Percentiles rank a stretch among this genome's conserved stretches.
Conservation (phyloP, 2,888 invertebrate species). For the Drosophila engyochracea region DNA sequence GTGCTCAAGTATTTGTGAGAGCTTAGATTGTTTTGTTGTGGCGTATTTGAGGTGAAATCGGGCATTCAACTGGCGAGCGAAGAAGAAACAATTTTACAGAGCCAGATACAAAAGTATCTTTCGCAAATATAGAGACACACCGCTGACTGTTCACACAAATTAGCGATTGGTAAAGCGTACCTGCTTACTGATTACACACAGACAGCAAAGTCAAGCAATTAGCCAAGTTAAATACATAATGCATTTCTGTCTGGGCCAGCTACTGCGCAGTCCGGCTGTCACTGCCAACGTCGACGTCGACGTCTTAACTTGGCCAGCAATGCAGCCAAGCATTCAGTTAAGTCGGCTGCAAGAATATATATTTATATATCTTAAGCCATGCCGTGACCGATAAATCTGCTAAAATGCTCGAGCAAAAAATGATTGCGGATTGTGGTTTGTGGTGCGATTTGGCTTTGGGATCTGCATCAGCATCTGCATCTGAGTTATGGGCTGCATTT, state of each 20-base stretch:
- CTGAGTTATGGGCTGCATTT: slow-evolving; percentile 42
- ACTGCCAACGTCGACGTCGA: slow-evolving; percentile 49
- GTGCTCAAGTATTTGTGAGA: slow-evolving; percentile 27
- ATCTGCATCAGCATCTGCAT: slow-evolving; percentile 11
- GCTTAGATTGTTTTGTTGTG: slow-evolving; percentile 22
- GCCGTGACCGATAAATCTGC: slow-evolving; percentile 73
- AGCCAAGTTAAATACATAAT: slow-evolving; percentile 72
- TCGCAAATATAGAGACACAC: slow-evolving; percentile 62
- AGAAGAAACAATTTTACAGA: slow-evolving; percentile 29
- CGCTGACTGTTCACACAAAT: slow-evolving; percentile 63
- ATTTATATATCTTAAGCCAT: slow-evolving; percentile 51
- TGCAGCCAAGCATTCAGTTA: slow-evolving; percentile 51
- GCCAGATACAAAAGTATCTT: slow-evolving; percentile 51
- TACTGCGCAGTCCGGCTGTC: slow-evolving; percentile 48
- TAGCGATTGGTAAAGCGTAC: slow-evolving; percentile 69
- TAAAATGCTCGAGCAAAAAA: slow-evolving; percentile 55
- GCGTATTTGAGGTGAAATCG: slow-evolving; percentile 69
- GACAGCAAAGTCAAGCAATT: slow-evolving; percentile 58
- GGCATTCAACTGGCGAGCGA: slow-evolving; percentile 57
- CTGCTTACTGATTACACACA: slow-evolving; percentile 58
- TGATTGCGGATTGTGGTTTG: slow-evolving; percentile 38
- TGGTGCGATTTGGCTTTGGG: not conserved
- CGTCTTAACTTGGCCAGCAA: slow-evolving; percentile 59
- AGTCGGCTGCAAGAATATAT: slow-evolving; percentile 35
- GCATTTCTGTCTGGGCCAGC: slow-evolving; percentile 53